Base-by-base conservation (phyloP, 2,888 invertebrate genomes). In the Chesias legatella region DNA sequence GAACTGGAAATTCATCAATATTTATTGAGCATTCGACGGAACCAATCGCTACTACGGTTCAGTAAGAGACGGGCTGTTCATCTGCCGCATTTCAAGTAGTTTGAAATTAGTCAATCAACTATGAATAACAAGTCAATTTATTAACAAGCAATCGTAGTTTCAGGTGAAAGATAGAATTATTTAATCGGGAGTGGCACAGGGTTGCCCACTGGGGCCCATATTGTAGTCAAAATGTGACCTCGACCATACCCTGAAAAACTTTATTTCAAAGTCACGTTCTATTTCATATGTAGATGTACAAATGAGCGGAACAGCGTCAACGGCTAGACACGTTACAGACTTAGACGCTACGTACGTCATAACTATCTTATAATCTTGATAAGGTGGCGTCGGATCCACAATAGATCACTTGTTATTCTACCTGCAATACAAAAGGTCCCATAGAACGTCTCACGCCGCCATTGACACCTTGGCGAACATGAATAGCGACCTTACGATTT, bases 371-470 rank as follows among this genome's bases (percentile, higher is more conserved):
- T 50, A 33, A 54, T 54, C 54, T 50, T 46, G 51, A 54, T 54
- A 42, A 42, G 38, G 42, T 24, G 32, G 35, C 37, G 39, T 33
- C 43, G 22, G 20, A 32, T 40, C 31, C 41, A 50, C 51, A 55
- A 55, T 50, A 43, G 47, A 44, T 50, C 54, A 52, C 54, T 52
- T 55, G 54, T 55, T 52, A 55, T 55, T 55, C 48, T 48, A 45
- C 46, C 32, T 48, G 51, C 49, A 45, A 49, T 51, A 54, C 54
- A 54, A 54, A 49, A 51, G 51, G 45, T 40, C 39, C 36, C 34
- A 44, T 46, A 33, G 45, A 48, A 43, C 48, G 42, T 42, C 47
- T 49, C 43, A 46, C 44, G 42, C 29, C 32, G 43, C 43, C 36
- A 44, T 50, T 52, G 48, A 48, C 41, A 47, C 48, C 35, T 47